Conservation (phyloP, 2,113 vertebrate species). For the Scopus umbretta region DNA sequence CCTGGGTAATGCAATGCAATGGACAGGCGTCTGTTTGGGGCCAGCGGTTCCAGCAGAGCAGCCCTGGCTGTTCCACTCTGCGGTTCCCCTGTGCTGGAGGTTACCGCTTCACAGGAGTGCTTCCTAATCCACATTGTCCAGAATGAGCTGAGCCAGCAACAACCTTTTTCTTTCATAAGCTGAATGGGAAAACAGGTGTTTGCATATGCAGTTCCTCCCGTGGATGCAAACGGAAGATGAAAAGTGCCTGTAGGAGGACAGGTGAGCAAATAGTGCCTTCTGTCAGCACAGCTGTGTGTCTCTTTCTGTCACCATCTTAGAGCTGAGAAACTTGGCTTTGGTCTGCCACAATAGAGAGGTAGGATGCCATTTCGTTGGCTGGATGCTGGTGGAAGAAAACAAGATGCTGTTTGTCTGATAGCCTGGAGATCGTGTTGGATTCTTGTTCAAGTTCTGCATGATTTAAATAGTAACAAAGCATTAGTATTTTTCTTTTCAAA, state of each 20-base stretch:
- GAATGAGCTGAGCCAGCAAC: not conserved
- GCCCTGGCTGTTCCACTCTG: fast-evolving
- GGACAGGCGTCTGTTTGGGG: no score
- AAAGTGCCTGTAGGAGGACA: not conserved
- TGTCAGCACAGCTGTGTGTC: not conserved
- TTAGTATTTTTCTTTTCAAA: not conserved
- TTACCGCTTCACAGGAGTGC: not conserved
- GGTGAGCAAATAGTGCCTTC: not conserved
- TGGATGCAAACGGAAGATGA: not conserved
- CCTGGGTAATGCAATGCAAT: no score
- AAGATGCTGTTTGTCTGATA: not conserved
- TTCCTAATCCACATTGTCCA: not conserved
- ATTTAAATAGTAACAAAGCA: not conserved
- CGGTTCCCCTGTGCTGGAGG: fast-evolving
- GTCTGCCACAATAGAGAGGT: not conserved
- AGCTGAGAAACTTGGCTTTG: not conserved
- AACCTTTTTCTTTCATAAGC: not conserved
- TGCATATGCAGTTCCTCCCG: not conserved
- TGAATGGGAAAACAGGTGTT: not conserved
- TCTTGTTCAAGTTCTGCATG: not conserved
- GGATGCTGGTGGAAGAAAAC: not conserved
- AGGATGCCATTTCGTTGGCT: not conserved
- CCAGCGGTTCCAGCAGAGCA: not conserved
- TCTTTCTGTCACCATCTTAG: not conserved
- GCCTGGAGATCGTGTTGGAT: not conserved